Conservation (phyloP, 2,113 vertebrate species). For the Nibea albiflora region DNA sequence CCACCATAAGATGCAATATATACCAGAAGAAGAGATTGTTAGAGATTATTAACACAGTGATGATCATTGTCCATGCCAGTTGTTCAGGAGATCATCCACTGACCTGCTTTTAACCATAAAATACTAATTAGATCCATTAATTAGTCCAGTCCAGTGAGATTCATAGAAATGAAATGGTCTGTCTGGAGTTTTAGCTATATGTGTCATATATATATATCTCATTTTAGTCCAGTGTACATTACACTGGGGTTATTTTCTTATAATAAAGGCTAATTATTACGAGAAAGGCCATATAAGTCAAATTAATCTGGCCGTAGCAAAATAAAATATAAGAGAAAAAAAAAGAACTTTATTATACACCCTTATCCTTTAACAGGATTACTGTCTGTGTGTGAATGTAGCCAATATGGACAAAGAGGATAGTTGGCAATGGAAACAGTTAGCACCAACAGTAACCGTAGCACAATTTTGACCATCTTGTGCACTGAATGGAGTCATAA, state of each 20-base stretch:
- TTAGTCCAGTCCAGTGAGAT: constrained; percentile 68
- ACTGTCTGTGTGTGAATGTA: background rate
- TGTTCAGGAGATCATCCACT: constrained; percentile 54
- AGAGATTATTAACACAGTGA: constrained; percentile 1
- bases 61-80: constrained; percentile 51
- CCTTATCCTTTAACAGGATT: background rate
- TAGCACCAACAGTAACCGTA: background rate
- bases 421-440: background rate
- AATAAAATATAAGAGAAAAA: background rate
- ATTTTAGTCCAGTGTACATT: constrained; percentile 36
- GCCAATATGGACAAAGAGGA: background rate
- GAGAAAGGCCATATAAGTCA: background rate
- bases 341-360: background rate
- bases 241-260: constrained; percentile 6
- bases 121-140: constrained; percentile 71
- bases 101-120: constrained; percentile 61
- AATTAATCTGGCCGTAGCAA: background rate
- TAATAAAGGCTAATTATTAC: constrained; percentile 36
- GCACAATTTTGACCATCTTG: background rate
- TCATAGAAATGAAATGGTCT: constrained; percentile 38
- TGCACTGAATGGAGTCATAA: background rate
- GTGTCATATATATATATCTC: constrained; percentile 31
- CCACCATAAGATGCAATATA: background rate
- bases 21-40: background rate
- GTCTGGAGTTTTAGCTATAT: constrained; percentile 44